Evolutionary conservation across 2,113 vertebrate species (phyloP).

Genomic region (Protobothrops mucrosquamatus): DNA sequence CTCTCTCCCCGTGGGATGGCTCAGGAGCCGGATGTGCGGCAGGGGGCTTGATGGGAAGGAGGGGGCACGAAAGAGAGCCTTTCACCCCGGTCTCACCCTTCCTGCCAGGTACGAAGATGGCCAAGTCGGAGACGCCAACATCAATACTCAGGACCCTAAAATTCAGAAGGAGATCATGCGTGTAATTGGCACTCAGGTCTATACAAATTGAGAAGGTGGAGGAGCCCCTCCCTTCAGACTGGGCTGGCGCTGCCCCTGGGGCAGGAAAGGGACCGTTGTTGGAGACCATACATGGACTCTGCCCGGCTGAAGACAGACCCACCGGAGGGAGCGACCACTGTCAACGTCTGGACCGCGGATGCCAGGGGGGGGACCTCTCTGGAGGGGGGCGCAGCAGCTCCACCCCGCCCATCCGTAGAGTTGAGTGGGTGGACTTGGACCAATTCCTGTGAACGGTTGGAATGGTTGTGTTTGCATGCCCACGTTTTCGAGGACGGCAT

Average conservation of each 20-base stretch:
- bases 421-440: neutral
- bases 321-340: constrained; percentile 19
- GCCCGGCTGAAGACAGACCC: neutral
- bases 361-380: neutral
- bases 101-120: constrained; percentile 91
- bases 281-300: neutral
- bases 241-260: constrained; percentile 29
- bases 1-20: neutral
- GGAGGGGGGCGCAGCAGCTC: neutral
- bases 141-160: constrained; percentile 99
- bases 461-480: constrained; percentile 15
- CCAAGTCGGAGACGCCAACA: constrained; percentile 98
- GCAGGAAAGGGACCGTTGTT: neutral
- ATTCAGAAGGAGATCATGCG: constrained; percentile 99
- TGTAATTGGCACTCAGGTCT: constrained; percentile 98
- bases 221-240: constrained; percentile 25
- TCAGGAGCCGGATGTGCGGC: neutral
- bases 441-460: neutral
- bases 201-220: constrained; percentile 85
- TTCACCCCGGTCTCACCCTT: neutral
- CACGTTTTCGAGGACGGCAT: fast-evolving
- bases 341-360: constrained; percentile 43
- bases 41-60: neutral
- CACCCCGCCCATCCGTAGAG: neutral
- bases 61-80: too few species aligned